Percentiles rank a stretch among this genome's conserved stretches.
phyloP scores from a whole-genome alignment of 2,888 invertebrate genomes.

The Drosophila fulvimacula region DNA sequence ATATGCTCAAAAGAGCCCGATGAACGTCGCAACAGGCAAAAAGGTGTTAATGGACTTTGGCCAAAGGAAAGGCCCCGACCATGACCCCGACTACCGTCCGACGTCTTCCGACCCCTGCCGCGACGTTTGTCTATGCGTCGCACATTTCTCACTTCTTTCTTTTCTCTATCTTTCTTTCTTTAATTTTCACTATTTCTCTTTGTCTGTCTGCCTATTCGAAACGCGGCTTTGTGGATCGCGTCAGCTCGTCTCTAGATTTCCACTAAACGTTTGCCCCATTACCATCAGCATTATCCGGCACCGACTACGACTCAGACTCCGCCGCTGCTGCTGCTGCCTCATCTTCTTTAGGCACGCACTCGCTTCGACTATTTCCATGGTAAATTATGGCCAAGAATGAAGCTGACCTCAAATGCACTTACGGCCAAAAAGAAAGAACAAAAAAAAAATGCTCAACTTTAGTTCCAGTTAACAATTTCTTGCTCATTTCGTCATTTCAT shows the following conservation, averaged over 20 bases:
- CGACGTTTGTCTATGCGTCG: conserved; percentile 31
- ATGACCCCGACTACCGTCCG: conserved; percentile 35
- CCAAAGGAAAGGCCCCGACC: conserved; percentile 59
- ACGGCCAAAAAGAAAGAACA: conserved; percentile 23
- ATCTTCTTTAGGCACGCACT: conserved; percentile 53
- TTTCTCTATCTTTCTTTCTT: background rate
- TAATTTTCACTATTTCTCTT: conserved; percentile 10
- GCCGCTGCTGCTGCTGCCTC: conserved; percentile 1
- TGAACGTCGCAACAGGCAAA: conserved; percentile 21
- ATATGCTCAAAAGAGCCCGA: conserved; percentile 31
- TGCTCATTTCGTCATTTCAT: conserved; percentile 27
- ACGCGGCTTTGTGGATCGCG: conserved; percentile 7
- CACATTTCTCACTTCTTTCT: conserved; percentile 51
- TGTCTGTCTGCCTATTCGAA: background rate
- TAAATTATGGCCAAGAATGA: conserved; percentile 62
- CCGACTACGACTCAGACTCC: background rate
- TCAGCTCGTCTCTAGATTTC: conserved; percentile 38
- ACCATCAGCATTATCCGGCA: conserved; percentile 38
- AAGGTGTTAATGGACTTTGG: conserved; percentile 77
- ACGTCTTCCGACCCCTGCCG: conserved; percentile 23
- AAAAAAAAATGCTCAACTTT: conserved; percentile 25
- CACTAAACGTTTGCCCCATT: conserved; percentile 55
- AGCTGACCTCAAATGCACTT: conserved; percentile 64
- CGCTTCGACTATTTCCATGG: conserved; percentile 56
- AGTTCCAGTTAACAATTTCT: conserved; percentile 49